Conservation (phyloP, 2,888 invertebrate species). For the Hyalella azteca region DNA sequence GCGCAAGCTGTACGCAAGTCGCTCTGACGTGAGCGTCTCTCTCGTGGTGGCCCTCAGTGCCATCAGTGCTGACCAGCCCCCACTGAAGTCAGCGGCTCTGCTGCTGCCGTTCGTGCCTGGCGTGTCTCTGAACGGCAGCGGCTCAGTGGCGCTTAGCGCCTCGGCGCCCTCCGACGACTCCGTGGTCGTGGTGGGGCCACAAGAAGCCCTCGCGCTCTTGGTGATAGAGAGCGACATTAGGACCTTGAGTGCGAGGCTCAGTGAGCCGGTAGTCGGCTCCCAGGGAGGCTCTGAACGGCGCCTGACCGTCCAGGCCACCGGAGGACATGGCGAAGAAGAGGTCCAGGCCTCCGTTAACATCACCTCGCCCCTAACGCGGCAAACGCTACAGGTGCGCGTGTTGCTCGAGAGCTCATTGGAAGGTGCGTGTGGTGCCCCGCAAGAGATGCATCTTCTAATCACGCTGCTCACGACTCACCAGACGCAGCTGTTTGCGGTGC, state of each 20-base stretch:
- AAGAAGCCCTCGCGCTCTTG: not conserved
- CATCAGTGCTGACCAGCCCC: not conserved
- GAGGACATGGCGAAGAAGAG: not conserved
- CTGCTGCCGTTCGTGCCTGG: constrained; percentile 7
- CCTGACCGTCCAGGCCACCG: not conserved
- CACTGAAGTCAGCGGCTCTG: not conserved
- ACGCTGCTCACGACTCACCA: not conserved
- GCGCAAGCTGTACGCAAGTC: not conserved
- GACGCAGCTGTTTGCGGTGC: constrained; percentile 22
- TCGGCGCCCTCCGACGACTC: not conserved
- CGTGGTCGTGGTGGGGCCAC: not conserved
- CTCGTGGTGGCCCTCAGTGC: not conserved
- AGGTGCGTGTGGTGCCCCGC: not conserved
- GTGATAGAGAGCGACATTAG: not conserved
- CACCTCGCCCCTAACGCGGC: constrained; percentile 10
- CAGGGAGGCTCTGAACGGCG: not conserved
- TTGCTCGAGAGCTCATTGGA: not conserved
- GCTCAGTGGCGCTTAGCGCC: not conserved
- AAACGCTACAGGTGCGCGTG: not conserved
- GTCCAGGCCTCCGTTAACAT: not conserved
- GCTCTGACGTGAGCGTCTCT: not conserved
- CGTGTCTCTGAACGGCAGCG: not conserved
- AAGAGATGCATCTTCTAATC: not conserved
- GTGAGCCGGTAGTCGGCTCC: not conserved
- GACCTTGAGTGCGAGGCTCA: not conserved